Evolutionary conservation across 2,113 vertebrate species (phyloP).

Genomic region (Fregata magnificens): DNA sequence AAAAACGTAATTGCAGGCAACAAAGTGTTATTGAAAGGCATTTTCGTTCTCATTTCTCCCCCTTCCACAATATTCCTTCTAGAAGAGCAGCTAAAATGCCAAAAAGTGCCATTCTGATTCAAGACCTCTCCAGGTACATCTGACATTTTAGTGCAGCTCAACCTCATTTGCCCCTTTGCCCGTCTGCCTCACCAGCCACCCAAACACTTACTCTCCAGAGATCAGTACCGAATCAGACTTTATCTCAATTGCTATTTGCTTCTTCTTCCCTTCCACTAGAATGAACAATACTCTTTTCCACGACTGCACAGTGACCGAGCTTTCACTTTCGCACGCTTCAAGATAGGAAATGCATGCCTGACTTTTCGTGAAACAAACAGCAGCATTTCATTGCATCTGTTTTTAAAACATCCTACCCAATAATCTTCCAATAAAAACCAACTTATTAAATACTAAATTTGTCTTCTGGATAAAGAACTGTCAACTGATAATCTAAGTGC

Average conservation of each 20-base stretch:
- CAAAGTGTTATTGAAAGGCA: not conserved
- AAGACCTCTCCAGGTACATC: not conserved
- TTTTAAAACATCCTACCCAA: not conserved
- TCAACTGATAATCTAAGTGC: not conserved
- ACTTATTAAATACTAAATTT: not conserved
- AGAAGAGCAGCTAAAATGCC: not conserved
- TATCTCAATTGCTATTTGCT: constrained; percentile 13
- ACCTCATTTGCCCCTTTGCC: not conserved
- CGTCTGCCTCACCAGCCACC: constrained; percentile 17
- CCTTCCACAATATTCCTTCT: not conserved
- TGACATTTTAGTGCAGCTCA: constrained; percentile 37
- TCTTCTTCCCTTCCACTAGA: constrained; percentile 13
- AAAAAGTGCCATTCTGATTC: not conserved
- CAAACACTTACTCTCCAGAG: constrained; percentile 5
- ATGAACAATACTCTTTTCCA: not conserved
- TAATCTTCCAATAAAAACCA: not conserved
- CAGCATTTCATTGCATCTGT: not conserved
- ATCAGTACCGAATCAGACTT: not conserved
- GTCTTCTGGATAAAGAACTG: not conserved
- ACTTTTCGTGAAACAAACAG: not conserved
- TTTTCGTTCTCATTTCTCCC: not conserved
- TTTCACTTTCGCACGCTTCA: not conserved
- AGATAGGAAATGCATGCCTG: not conserved
- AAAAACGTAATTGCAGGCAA: not conserved
- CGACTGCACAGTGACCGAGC: not conserved